A percentile compares a stretch with the other conserved stretches of the same genome.
Evolutionary conservation across 2,113 vertebrate species (phyloP).

Genomic region (Passer montanus): DNA sequence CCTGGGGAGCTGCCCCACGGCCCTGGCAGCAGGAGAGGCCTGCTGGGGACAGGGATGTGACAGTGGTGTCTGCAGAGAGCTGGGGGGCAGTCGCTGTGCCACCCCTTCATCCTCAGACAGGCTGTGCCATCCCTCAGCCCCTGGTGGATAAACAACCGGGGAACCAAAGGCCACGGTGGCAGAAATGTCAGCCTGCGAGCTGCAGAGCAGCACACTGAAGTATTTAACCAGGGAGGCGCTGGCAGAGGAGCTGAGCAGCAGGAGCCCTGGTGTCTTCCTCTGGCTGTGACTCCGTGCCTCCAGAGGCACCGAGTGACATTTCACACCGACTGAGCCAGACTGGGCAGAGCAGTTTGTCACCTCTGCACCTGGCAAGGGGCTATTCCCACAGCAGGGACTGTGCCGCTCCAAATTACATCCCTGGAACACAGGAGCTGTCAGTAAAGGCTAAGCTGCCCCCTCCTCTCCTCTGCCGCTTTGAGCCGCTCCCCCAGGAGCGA

Average conservation of each 20-base stretch:
- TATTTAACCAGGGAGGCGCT: neutral
- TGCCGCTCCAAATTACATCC: neutral
- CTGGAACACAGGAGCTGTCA: neutral
- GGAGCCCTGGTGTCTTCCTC: neutral
- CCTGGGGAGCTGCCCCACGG: neutral
- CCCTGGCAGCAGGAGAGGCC: neutral
- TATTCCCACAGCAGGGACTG: rapidly evolving
- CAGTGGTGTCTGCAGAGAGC: neutral
- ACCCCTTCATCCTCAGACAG: neutral
- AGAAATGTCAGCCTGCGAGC: neutral
- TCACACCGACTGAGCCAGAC: neutral
- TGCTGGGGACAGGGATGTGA: rapidly evolving
- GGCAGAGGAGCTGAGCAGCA: neutral
- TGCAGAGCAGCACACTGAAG: neutral
- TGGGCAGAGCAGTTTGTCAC: neutral
- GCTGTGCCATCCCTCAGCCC: neutral
- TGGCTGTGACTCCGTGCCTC: neutral
- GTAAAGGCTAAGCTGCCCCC: neutral
- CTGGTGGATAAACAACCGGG: rapidly evolving
- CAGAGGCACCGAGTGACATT: neutral
- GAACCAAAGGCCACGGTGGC: rapidly evolving
- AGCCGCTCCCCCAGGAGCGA: neutral
- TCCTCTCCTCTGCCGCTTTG: rapidly evolving
- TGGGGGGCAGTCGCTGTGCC: rapidly evolving
- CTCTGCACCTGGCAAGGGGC: rapidly evolving